Conservation (phyloP, 1,140 invertebrate species). For the Macrostomum lignano region DNA sequence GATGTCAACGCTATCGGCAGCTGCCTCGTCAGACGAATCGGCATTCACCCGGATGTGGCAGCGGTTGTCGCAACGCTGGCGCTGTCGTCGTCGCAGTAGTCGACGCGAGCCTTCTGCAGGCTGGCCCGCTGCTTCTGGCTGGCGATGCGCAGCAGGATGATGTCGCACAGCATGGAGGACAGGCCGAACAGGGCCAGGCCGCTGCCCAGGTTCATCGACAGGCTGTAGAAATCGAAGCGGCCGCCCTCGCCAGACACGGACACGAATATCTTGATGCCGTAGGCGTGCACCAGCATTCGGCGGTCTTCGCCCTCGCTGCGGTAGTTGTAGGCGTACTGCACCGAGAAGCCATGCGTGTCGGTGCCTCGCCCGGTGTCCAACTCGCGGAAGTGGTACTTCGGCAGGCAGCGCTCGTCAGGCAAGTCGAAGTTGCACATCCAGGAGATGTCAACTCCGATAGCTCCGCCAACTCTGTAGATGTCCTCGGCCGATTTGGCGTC, state of each 20-base stretch:
- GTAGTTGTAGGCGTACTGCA: slow-evolving; percentile 6
- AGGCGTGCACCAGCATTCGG: slow-evolving; percentile 6
- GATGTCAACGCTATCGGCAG: too few relatives aligned
- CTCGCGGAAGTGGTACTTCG: slow-evolving; percentile 6
- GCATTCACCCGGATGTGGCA: too few relatives aligned
- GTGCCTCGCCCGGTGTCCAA: slow-evolving; percentile 3
- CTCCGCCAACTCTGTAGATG: slow-evolving; percentile 2
- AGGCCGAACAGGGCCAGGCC: slow-evolving; percentile 5
- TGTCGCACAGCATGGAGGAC: slow-evolving; percentile 1
- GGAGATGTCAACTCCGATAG: slow-evolving; percentile 5
- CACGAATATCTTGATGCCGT: slow-evolving; percentile 8
- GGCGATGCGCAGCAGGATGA: slow-evolving; percentile 4
- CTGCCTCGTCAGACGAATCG: too few relatives aligned
- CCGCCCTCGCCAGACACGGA: background rate
- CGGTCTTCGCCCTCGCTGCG: slow-evolving; percentile 4
- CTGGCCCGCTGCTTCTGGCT: slow-evolving; percentile 1
- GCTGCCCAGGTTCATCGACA: slow-evolving; percentile 5
- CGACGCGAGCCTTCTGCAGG: slow-evolving; percentile 2
- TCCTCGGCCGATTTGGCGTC: slow-evolving; percentile 1
- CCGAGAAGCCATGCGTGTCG: slow-evolving; percentile 6
- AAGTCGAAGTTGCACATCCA: slow-evolving; percentile 8
- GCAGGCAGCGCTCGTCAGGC: slow-evolving; percentile 5
- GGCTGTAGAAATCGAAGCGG: slow-evolving; percentile 2
- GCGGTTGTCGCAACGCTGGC: too few relatives aligned
- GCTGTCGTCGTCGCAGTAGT: too few relatives aligned